Base-by-base conservation (phyloP, 2,888 invertebrate genomes). In the Falcaria lacertinaria region DNA sequence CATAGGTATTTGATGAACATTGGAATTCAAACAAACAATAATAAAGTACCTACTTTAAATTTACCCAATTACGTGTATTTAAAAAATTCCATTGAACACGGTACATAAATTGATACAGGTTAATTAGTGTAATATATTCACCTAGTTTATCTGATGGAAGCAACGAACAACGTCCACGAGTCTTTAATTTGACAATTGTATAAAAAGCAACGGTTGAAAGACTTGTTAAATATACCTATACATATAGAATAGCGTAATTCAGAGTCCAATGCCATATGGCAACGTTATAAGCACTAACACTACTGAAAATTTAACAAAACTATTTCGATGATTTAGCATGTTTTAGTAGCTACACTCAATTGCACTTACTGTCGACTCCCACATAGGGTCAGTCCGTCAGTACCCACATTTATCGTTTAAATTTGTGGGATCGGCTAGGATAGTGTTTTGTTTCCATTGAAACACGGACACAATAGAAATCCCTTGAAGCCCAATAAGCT, bases 351-450 rank as follows among this genome's bases (percentile, higher is more conserved):
- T 25, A 25, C 37, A 37, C 22, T 37, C 11, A 58, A 51, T 48
- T 48, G 52, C 52, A 54, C 57, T 42, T 54, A 43, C 48, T 43
- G 52, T 55, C 46, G 39, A 62, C 61, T 70, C 73, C 74, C 63
- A 62, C 60, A 61, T 57, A 61, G 57, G 64, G 57, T 52, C 53
- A 50, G 57, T 54, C 41, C 50, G 7, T 11, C 8, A 28, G 22
- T 22, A 6, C 3, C 22, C n/a, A n/a, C n/a, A 56, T 11, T 28
- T 11, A 71, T 79, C 76, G 76, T 81, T 75, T 69, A 67, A 69
- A 61, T 65, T 64, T 57, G 59, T 75, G 74, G 79, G 78, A 69
- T 75, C 57, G 75, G 74, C 63, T 66, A 66, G 74, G 73, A 70
- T 52, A 47, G 54, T 52, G 60, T 59, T 75, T 79, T 75, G 75